Percentiles rank a stretch among this genome's conserved stretches.
These are phyloP conservation scores for Anas platyrhynchos DNA, from an alignment of 2,113 vertebrate species.

Conservation along the genomic window DNA sequence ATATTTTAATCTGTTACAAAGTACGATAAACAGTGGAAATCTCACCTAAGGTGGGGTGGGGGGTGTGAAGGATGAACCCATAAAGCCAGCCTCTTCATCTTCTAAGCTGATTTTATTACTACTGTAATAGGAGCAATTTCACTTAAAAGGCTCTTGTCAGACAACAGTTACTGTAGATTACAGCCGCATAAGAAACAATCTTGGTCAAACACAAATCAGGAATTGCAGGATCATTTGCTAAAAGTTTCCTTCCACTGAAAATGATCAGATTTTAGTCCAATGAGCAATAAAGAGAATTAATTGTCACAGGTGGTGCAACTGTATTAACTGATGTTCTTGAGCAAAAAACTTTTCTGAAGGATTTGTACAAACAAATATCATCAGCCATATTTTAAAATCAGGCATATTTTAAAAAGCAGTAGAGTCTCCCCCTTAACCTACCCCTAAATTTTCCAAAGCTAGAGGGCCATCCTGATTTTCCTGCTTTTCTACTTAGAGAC, in stretches of 20 bases:
- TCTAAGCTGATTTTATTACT: constrained; percentile 71
- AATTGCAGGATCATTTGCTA: background rate
- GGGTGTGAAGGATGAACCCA: constrained; percentile 1
- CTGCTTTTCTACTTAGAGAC: background rate
- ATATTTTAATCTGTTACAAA: constrained; percentile 51
- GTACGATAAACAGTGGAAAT: background rate
- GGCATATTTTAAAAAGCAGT: background rate
- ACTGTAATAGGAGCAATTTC: constrained; percentile 73
- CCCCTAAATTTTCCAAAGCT: background rate
- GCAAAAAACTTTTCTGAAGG: background rate
- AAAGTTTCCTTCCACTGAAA: background rate
- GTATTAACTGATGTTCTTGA: background rate
- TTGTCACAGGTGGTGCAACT: background rate
- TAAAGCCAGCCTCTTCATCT: constrained; percentile 69
- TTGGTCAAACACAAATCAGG: constrained; percentile 36
- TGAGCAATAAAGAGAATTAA: background rate
- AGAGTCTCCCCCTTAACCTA: background rate
- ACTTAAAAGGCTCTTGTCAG: constrained; percentile 72
- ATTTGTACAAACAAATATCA: background rate
- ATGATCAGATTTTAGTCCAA: background rate
- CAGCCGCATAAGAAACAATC: constrained; percentile 33
- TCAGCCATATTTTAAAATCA: background rate
- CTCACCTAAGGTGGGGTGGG: background rate
- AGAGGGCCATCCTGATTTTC: background rate
- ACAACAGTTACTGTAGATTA: constrained; percentile 65